Percentiles rank a stretch among this genome's conserved stretches.
These are phyloP conservation scores for Morone saxatilis DNA, from an alignment of 2,113 vertebrate species.

Conservation along the genomic window DNA sequence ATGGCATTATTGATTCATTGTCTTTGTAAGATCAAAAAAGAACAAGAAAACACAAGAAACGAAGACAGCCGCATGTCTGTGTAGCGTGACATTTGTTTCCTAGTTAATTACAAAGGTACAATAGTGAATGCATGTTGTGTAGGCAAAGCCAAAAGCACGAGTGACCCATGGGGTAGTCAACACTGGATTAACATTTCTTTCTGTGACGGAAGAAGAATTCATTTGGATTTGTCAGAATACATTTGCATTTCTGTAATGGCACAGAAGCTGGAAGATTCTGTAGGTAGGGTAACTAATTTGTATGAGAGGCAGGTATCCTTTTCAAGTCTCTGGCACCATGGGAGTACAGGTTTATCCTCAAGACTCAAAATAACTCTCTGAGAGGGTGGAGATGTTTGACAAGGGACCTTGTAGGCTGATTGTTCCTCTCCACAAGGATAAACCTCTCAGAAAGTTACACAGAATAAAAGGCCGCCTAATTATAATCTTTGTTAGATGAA, in stretches of 20 bases:
- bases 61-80: slow-evolving; percentile 18
- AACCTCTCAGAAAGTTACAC: slow-evolving; percentile 57
- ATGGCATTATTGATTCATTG: not conserved
- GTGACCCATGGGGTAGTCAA: slow-evolving; percentile 48
- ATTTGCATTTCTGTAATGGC: slow-evolving; percentile 68
- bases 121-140: slow-evolving; percentile 17
- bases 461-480: slow-evolving; percentile 67
- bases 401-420: slow-evolving; percentile 64
- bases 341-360: slow-evolving; percentile 65
- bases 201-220: slow-evolving; percentile 48
- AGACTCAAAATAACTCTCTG: slow-evolving; percentile 70
- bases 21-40: slow-evolving; percentile 3
- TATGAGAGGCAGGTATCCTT: slow-evolving; percentile 59
- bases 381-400: slow-evolving; percentile 65
- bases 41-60: not conserved
- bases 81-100: slow-evolving; percentile 30
- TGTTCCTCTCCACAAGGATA: slow-evolving; percentile 71
- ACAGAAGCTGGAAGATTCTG: slow-evolving; percentile 37
- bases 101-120: slow-evolving; percentile 51
- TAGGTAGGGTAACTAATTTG: slow-evolving; percentile 50
- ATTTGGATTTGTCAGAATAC: slow-evolving; percentile 48
- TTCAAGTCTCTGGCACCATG: slow-evolving; percentile 41
- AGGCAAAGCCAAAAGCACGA: slow-evolving; percentile 14
- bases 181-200: slow-evolving; percentile 57
- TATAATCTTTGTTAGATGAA: slow-evolving; percentile 71